Conservation (phyloP, 2,113 vertebrate species). For the Ascaphus truei region DNA sequence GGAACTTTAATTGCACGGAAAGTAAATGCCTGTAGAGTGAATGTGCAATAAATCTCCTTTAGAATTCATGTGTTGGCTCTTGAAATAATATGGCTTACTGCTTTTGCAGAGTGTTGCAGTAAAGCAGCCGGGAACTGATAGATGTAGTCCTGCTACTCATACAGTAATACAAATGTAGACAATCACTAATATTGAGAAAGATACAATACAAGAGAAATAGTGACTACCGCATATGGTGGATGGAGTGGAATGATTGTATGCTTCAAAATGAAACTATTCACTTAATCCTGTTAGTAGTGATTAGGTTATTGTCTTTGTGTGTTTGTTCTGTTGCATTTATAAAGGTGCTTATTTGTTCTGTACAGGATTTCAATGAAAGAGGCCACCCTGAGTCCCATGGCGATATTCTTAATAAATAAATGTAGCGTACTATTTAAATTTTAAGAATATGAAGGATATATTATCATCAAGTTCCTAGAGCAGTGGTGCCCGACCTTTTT, state of each 20-base stretch:
- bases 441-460: too few species aligned
- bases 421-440: too few species aligned
- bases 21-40: conserved; percentile 28
- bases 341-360: too few species aligned
- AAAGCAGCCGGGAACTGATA: background rate
- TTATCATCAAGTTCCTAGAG: too few species aligned
- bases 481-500: too few species aligned
- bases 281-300: too few species aligned
- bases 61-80: conserved; percentile 14
- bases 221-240: background rate
- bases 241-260: background rate
- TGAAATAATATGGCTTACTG: conserved; percentile 24
- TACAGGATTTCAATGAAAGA: too few species aligned
- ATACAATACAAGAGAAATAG: background rate
- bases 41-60: conserved; percentile 34
- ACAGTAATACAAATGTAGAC: conserved; percentile 1
- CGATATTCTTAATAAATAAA: too few species aligned
- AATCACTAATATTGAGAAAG: background rate
- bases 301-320: too few species aligned
- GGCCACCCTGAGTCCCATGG: too few species aligned
- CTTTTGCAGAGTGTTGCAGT: conserved; percentile 1
- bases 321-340: too few species aligned
- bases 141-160: background rate
- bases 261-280: too few species aligned
- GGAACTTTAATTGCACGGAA: conserved; percentile 36